A percentile compares a stretch with the other conserved stretches of the same genome.
These are phyloP conservation scores for Oryctes rhinoceros DNA, from an alignment of 1,140 invertebrate species.

Conservation along the genomic window DNA sequence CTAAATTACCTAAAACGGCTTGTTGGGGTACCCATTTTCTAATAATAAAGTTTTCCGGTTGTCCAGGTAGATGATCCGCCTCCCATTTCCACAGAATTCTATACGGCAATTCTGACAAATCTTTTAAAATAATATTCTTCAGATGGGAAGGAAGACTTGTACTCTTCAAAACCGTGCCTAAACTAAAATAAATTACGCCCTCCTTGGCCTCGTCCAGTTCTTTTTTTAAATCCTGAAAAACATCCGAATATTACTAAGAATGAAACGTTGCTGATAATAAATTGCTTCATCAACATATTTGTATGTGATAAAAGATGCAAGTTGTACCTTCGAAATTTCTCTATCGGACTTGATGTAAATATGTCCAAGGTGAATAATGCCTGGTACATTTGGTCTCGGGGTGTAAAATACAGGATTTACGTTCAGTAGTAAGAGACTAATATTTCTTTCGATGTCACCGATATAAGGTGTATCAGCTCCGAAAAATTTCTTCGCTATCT, in stretches of 20 bases:
- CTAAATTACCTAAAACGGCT: slow-evolving; percentile 51
- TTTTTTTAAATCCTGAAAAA: slow-evolving; percentile 58
- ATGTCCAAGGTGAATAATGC: slow-evolving; percentile 42
- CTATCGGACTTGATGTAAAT: slow-evolving; percentile 40
- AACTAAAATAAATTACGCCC: slow-evolving; percentile 66
- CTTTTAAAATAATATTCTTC: slow-evolving; percentile 62
- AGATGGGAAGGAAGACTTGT: slow-evolving; percentile 63
- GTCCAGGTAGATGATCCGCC: slow-evolving; percentile 61
- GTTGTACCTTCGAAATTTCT: slow-evolving; percentile 37
- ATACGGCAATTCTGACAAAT: slow-evolving; percentile 63
- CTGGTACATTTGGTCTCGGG: slow-evolving; percentile 36
- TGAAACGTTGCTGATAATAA: too few relatives aligned
- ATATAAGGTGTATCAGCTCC: slow-evolving; percentile 44
- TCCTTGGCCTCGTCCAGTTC: slow-evolving; percentile 61
- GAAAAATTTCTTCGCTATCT: slow-evolving; percentile 42
- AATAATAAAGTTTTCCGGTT: slow-evolving; percentile 68
- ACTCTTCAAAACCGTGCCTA: slow-evolving; percentile 65
- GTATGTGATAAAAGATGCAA: neutral
- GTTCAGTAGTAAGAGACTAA: slow-evolving; percentile 43
- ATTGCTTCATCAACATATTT: too few relatives aligned
- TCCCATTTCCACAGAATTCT: slow-evolving; percentile 56
- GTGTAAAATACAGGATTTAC: slow-evolving; percentile 40
- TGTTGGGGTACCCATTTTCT: slow-evolving; percentile 75
- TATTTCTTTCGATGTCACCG: slow-evolving; percentile 45
- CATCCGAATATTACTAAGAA: neutral